phyloP scores from a whole-genome alignment of 2,797 vertebrate genomes.

The Denticeps clupeoides region DNA sequence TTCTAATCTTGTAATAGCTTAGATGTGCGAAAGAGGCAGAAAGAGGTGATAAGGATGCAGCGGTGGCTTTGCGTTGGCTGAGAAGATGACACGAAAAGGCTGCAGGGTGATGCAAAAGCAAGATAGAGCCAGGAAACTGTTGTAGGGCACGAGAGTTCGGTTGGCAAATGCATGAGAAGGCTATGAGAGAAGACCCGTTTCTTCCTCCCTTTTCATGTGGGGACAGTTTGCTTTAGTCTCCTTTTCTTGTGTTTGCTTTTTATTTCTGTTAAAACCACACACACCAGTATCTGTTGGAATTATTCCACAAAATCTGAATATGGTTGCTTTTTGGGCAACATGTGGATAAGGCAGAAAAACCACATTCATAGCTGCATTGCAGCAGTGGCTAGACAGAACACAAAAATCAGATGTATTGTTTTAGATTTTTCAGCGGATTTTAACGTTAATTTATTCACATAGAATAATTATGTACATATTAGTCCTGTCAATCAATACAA shows the following conservation, averaged over 20 bases:
- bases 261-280: neutral
- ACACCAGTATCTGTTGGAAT: neutral
- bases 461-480: too few relatives aligned
- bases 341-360: too few relatives aligned
- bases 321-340: too few relatives aligned
- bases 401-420: too few relatives aligned
- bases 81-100: neutral
- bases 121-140: conserved; percentile 8
- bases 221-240: neutral
- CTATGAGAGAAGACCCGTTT: conserved; percentile 1
- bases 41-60: neutral
- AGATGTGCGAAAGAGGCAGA: neutral
- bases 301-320: too few relatives aligned
- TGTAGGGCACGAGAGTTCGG: conserved; percentile 16
- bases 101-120: neutral
- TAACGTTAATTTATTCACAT: too few relatives aligned
- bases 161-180: neutral
- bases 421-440: too few relatives aligned
- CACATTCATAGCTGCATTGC: too few relatives aligned
- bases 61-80: neutral
- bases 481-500: too few relatives aligned
- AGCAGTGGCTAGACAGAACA: too few relatives aligned
- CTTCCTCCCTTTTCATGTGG: conserved; percentile 1
- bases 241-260: neutral
- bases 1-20: neutral